Base-by-base conservation (phyloP, 2,113 vertebrate species). In the Sceloporus tristichus region DNA sequence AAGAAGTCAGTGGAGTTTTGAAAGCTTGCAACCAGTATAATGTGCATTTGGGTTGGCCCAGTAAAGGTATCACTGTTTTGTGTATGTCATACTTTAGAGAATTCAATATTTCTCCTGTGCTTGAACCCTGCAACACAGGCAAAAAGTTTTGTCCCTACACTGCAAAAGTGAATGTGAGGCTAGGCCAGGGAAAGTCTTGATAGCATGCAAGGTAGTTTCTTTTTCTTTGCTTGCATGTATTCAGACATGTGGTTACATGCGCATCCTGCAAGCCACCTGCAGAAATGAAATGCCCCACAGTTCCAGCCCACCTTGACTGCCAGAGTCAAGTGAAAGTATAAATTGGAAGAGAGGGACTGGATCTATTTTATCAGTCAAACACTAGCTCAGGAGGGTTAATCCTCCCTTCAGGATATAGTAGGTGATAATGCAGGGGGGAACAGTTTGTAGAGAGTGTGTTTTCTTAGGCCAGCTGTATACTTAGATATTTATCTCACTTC, bases 371-470 rank as follows among this genome's bases (percentile, higher is more conserved):
- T 71, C 75, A 56, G 25, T n/a, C n/a, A 59, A 40, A 59, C 27
- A n/a, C 71, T 42, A 23, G n/a, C 65, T 42, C 38, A 68, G 62
- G 48, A 78, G 48, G 25, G 25, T 23, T 84, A 70, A 27, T 68
- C 27, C 34, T 62, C 48, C 42, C 73, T 82, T 25, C 5, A 6
- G 82, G 5, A 74, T 16, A 75, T 13, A 40, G 38, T 66, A 29
- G 56, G 27, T 34, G 71, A 53, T 76, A 13, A 29, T 11, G 27
- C 68, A 71, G 9, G 27, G 68, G 8, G 10, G 14, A 19, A 14
- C 59, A 76, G 56, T 29, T 27, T 16, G 59, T 38, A 2, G 1
- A 38, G 48, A 29, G 48, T 2, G 5, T 0, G 0, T 48, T 79
- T 85, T 73, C 70, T 6, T 34, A 65, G 0, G 0, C 10, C 3